Evolutionary conservation across 2,888 invertebrate species (phyloP).

Genomic region (Tetrapedia diversipes): DNA sequence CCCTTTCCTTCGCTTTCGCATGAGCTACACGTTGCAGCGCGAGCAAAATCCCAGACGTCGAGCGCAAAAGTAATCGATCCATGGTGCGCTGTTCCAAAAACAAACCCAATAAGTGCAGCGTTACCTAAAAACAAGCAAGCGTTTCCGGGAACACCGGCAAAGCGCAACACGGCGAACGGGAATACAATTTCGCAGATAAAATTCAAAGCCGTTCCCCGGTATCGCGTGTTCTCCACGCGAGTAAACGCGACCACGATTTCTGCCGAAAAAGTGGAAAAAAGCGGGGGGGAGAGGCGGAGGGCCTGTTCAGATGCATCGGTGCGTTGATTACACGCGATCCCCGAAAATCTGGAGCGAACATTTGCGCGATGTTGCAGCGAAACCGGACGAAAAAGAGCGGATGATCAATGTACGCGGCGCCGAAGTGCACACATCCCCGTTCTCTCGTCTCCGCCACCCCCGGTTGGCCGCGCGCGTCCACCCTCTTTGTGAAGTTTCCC

Average conservation of each 20-base stretch:
- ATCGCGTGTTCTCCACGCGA: slow-evolving; percentile 40
- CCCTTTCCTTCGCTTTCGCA: no score
- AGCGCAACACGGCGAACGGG: slow-evolving; percentile 22
- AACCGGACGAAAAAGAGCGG: slow-evolving; percentile 56
- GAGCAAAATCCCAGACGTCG: no score
- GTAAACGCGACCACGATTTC: slow-evolving; percentile 39
- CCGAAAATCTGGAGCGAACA: slow-evolving; percentile 56
- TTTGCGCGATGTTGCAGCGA: slow-evolving; percentile 51
- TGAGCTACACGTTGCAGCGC: no score
- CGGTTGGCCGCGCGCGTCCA: slow-evolving; percentile 9
- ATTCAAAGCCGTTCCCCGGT: slow-evolving; percentile 26
- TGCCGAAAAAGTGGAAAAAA: not conserved
- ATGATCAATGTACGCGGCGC: slow-evolving; percentile 56
- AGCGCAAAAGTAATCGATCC: no score
- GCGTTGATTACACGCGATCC: slow-evolving; percentile 58
- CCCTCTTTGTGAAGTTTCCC: slow-evolving; percentile 37
- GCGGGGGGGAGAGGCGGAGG: not conserved
- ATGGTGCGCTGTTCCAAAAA: not conserved
- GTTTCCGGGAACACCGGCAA: slow-evolving; percentile 17
- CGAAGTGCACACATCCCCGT: slow-evolving; percentile 49
- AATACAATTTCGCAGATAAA: slow-evolving; percentile 40
- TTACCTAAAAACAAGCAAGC: not conserved
- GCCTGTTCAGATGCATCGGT: slow-evolving; percentile 46
- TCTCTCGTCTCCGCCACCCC: slow-evolving; percentile 14
- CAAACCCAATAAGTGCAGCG: slow-evolving; percentile 12